These are phyloP conservation scores for Botrylloides violaceus DNA, from an alignment of 23 tunicate species.

Conservation along the genomic window DNA sequence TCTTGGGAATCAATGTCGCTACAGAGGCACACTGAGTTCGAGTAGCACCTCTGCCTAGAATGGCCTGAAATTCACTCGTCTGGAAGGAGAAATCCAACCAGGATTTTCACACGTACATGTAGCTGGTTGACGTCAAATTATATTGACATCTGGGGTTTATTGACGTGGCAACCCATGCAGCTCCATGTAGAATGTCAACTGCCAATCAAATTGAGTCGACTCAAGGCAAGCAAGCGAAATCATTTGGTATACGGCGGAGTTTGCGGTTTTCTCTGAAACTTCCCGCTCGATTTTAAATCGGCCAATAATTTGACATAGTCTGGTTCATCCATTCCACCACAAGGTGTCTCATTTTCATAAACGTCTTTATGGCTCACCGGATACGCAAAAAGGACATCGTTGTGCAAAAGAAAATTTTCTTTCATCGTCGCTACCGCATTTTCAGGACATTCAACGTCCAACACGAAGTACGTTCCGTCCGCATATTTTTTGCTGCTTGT, in stretches of 20 bases:
- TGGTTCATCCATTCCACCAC: constrained; percentile 40
- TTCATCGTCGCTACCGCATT: neutral
- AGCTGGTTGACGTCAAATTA: no score
- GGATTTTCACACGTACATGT: no score
- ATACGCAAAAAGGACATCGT: constrained; percentile 31
- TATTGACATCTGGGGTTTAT: no score
- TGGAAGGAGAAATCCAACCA: no score
- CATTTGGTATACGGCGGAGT: neutral
- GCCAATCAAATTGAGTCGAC: no score
- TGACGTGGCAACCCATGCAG: no score
- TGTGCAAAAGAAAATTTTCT: constrained; percentile 26
- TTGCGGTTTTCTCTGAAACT: neutral
- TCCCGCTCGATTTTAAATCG: constrained; percentile 20
- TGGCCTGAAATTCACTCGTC: no score
- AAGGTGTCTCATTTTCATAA: constrained; percentile 31
- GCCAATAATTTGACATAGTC: constrained; percentile 44
- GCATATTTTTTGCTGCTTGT: constrained; percentile 8
- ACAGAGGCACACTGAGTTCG: no score
- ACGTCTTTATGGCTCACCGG: constrained; percentile 3
- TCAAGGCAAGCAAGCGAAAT: no score
- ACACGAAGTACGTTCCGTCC: constrained; percentile 44
- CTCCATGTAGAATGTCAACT: no score
- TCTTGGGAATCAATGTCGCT: no score
- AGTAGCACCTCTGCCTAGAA: no score
- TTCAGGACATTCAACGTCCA: constrained; percentile 41